phyloP scores from a whole-genome alignment of 1,140 invertebrate genomes.

The Neodiprion lecontei region DNA sequence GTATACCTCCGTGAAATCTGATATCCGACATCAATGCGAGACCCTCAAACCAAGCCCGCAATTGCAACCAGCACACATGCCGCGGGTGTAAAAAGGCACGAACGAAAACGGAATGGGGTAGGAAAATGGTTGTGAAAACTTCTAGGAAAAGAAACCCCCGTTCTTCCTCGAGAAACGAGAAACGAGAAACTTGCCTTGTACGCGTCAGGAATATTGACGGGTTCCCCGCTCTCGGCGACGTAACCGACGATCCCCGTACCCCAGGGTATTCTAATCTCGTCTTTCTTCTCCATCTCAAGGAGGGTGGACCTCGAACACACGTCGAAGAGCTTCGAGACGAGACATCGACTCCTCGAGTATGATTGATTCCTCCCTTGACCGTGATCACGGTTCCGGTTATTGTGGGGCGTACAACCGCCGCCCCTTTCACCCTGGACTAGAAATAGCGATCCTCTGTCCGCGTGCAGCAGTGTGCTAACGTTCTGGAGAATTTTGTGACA shows the following conservation, averaged over 20 bases:
- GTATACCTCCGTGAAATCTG: too few species aligned
- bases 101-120: too few species aligned
- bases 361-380: slow-evolving; percentile 7
- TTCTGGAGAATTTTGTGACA: slow-evolving; percentile 97
- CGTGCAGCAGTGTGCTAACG: slow-evolving; percentile 88
- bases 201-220: slow-evolving; percentile 94
- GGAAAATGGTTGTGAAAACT: not conserved
- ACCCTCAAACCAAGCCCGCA: too few species aligned
- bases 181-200: slow-evolving; percentile 77
- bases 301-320: slow-evolving; percentile 89
- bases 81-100: too few species aligned
- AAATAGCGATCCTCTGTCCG: slow-evolving; percentile 92
- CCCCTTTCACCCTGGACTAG: slow-evolving; percentile 82
- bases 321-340: slow-evolving; percentile 94
- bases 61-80: too few species aligned
- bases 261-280: slow-evolving; percentile 92
- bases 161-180: not conserved
- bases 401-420: slow-evolving; percentile 45
- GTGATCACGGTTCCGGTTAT: slow-evolving; percentile 5
- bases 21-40: too few species aligned
- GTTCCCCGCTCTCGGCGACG: slow-evolving; percentile 90
- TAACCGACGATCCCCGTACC: slow-evolving; percentile 92
- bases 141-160: not conserved
- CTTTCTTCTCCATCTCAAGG: slow-evolving; percentile 89
- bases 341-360: slow-evolving; percentile 63